These are phyloP conservation scores for Acanthisitta chloris DNA, from an alignment of 2,113 vertebrate species.

Conservation along the genomic window DNA sequence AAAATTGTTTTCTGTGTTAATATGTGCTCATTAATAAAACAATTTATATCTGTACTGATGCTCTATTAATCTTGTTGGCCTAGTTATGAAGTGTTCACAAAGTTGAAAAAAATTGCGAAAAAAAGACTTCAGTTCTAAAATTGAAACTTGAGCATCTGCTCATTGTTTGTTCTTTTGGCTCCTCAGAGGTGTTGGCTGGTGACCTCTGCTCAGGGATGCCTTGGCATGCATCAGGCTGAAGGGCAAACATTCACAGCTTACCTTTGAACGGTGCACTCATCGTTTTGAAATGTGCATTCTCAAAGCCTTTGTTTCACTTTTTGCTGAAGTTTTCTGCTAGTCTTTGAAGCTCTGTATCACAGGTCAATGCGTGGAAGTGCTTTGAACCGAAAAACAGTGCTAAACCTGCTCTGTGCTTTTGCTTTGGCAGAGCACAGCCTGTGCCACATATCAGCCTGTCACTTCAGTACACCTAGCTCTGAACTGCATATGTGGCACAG, in stretches of 20 bases:
- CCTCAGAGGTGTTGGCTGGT: not conserved
- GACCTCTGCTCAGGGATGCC: not conserved
- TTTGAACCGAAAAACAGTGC: not conserved
- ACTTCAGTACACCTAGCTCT: not conserved
- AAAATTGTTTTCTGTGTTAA: not conserved
- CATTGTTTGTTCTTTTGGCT: not conserved
- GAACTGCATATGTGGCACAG: not conserved
- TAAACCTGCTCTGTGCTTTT: not conserved
- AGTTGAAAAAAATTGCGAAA: not conserved
- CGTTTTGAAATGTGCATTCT: not conserved
- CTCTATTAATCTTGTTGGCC: not conserved
- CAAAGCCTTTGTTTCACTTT: not conserved
- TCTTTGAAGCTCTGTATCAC: not conserved
- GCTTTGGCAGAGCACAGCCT: not conserved
- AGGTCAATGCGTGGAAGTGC: not conserved
- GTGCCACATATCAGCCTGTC: not conserved
- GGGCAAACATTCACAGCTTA: not conserved
- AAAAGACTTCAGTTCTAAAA: not conserved
- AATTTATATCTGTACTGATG: not conserved
- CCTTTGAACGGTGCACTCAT: not conserved
- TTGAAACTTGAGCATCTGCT: not conserved
- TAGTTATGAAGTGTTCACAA: not conserved
- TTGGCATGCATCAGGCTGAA: not conserved
- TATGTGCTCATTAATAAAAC: not conserved
- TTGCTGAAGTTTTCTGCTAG: too few relatives aligned